Base-by-base conservation (phyloP, 1,140 invertebrate genomes). In the Ganaspis sp. region DNA sequence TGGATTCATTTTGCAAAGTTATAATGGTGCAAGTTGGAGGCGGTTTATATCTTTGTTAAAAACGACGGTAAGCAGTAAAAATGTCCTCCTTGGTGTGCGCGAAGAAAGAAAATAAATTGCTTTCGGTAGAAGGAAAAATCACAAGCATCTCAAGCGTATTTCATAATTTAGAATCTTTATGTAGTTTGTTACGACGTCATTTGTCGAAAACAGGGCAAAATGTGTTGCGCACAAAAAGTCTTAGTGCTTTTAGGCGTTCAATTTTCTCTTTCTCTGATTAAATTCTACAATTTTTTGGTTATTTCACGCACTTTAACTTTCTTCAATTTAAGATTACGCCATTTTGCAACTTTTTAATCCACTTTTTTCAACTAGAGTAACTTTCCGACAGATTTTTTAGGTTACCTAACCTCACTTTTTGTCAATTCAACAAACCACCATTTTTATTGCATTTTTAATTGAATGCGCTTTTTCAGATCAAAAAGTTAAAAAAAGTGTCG, bases 1-100 rank as follows among this genome's bases (percentile, higher is more conserved):
- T 26, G 64, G 54, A 70, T 75, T 81, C 70, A 77, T 79, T 79
- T 71, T 42, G 17, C 73, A 34, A 81, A 75, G 74, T 83, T 83
- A 76, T 81, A 83, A 80, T 79, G 77, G 80, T 69, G n/a, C 49
- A 72, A 81, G 73, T 81, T 83, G 73, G 38, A 75, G 64, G 49
- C 23, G 40, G 69, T 81, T 81, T 83, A 79, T 77, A 72, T 81
- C 72, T 78, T 81, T 69, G 70, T 81, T 82, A 78, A 53, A n/a
- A 26, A 23, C 58, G 58, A 53, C 37, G 71, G 72, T 75, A 70
- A 80, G 70, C 49, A 53, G 70, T 75, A 78, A 76, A 78, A 80
- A 82, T 64, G 69, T 76, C 71, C 70, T 74, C 58, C 75, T 81
- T 49, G 75, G 34, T 40, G 58, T 75, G 40, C 12, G 69, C 73